phyloP scores from a whole-genome alignment of 2,888 invertebrate genomes.

The Ametastegia equiseti region DNA sequence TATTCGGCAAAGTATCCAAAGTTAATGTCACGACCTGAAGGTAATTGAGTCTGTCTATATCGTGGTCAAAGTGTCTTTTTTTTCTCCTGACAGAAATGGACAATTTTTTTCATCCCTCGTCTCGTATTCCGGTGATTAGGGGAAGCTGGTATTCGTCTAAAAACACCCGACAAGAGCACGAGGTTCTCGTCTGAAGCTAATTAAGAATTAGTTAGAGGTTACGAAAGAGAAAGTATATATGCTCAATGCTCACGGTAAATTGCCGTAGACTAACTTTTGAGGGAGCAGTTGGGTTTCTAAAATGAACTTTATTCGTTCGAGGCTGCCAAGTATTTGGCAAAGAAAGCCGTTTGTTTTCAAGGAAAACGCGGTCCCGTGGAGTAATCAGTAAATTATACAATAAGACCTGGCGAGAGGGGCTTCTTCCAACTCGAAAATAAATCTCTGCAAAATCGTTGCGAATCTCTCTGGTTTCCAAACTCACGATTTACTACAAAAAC shows the following conservation, averaged over 20 bases:
- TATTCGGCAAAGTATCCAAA: background rate
- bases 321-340: background rate
- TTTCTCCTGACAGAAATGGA: background rate
- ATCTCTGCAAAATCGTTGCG: background rate
- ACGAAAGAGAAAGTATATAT: no score
- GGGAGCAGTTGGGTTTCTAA: no score
- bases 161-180: no score
- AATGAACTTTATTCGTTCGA: background rate
- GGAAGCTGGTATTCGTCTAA: no score
- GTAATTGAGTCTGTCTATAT: background rate
- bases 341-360: background rate
- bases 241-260: no score
- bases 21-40: background rate
- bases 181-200: background rate
- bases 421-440: no score
- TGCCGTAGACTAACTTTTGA: background rate
- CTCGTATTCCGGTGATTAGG: no score
- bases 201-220: background rate
- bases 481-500: no score
- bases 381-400: conserved; percentile 15
- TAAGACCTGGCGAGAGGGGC: background rate
- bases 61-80: background rate
- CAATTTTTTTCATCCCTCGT: no score
- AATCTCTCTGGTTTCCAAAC: background rate
- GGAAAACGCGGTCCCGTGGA: background rate